These are phyloP conservation scores for Halocaridina rubra DNA, from an alignment of 2,888 invertebrate species.

Conservation along the genomic window DNA sequence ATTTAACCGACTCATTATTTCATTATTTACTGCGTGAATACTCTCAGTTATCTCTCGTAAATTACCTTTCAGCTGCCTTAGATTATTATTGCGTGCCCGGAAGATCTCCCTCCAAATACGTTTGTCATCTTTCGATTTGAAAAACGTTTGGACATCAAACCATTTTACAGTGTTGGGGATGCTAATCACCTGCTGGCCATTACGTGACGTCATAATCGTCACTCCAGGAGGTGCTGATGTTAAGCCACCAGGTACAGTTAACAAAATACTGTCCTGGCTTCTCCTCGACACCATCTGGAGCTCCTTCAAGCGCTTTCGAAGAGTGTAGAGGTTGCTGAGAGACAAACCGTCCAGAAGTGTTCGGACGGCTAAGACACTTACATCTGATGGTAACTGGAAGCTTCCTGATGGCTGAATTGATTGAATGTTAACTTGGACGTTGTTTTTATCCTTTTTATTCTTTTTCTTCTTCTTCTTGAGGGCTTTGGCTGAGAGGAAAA, in stretches of 20 bases:
- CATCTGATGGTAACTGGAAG: not conserved
- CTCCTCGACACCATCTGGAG: not conserved
- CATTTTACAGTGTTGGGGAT: not conserved
- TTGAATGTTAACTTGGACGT: not conserved
- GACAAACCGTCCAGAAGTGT: not conserved
- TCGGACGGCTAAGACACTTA: not conserved
- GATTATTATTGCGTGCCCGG: not conserved
- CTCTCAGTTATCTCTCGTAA: not conserved
- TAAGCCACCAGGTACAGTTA: not conserved
- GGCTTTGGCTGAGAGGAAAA: slow-evolving; percentile 22
- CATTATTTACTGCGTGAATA: not conserved
- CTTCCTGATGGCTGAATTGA: not conserved
- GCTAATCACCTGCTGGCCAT: not conserved
- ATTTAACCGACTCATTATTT: not conserved
- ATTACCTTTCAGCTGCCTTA: not conserved
- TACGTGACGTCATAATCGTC: not conserved
- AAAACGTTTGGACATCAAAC: not conserved
- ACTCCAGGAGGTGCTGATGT: not conserved
- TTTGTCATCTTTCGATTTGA: not conserved
- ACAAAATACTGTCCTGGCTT: not conserved
- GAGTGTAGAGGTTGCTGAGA: not conserved
- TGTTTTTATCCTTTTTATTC: not conserved
- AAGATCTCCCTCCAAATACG: not conserved
- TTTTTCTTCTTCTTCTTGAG: not conserved
- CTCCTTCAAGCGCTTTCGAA: not conserved